Evolutionary conservation across 2,797 vertebrate species (phyloP).

Genomic region (Aratinga solstitialis): DNA sequence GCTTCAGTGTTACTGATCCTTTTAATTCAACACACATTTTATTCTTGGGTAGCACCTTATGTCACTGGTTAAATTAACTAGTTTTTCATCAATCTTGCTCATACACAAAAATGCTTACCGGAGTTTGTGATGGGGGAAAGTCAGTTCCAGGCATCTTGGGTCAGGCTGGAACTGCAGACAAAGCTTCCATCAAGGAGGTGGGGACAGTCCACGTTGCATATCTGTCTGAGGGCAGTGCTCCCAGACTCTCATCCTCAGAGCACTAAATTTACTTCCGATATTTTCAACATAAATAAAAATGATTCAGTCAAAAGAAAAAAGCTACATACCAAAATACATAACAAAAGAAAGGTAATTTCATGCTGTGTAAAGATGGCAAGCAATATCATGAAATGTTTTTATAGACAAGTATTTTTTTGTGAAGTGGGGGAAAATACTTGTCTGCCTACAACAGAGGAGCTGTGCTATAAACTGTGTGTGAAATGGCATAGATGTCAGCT

Average conservation of each 20-base stretch:
- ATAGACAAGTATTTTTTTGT: slow-evolving; percentile 13
- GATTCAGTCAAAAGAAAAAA: neutral
- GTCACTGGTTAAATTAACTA: neutral
- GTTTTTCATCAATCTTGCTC: neutral
- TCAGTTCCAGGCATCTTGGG: neutral
- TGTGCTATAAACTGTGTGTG: neutral
- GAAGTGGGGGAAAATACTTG: neutral
- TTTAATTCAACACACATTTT: neutral
- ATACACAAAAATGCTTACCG: neutral
- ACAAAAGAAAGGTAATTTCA: slow-evolving; percentile 32
- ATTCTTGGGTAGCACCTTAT: neutral
- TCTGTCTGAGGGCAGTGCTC: neutral
- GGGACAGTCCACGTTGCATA: fast-evolving
- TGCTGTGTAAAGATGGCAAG: slow-evolving; percentile 27
- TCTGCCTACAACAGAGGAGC: neutral
- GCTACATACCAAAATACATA: neutral
- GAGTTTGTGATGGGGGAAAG: neutral
- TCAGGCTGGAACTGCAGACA: neutral
- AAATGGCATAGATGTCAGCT: neutral
- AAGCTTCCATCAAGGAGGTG: neutral
- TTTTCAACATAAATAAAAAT: neutral
- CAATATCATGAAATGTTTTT: slow-evolving; percentile 4
- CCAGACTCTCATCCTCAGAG: neutral
- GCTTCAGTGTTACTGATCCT: neutral
- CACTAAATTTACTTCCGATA: neutral